Base-by-base conservation (phyloP, 2,888 invertebrate species). In the Drosophila putrida region DNA sequence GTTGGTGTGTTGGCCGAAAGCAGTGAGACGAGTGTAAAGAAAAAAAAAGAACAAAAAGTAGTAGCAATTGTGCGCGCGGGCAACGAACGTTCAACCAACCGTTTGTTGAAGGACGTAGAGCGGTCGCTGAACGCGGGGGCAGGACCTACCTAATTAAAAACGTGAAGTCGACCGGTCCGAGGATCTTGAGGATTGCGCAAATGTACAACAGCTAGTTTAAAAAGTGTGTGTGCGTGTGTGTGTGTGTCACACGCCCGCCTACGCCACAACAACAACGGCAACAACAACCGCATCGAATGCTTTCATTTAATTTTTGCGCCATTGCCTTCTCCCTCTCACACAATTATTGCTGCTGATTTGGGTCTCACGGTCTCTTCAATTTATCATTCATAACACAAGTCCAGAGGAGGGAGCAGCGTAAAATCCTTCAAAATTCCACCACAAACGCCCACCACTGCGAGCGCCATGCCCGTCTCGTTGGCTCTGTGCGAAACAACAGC, bases 401-500 rank as follows among this genome's bases (percentile, higher is more conserved):
- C 20, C 20, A 20, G 20, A 60, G 41, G 27, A 25, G 35, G 43
- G 41, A 35, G 46, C 58, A 15, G 28, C 43, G 8, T 46, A 49
- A 82, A 76, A 80, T 60, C 64, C 61, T 58, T 81, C 91, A 90
- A 90, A 80, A 91, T 90, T 90, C 90, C 91, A 71, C 90, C 91
- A 75, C 90, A 91, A 90, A 88, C 83, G 41, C 88, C 89, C 49
- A 74, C 80, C 31, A 76, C 71, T 36, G 68, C 81, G 46, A 82
- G 77, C 75, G 85, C 80, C 83, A 92, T 92, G 92, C 92, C 92
- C 72, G 90, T 92, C 71, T 92, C 93, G 68, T 88, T 92, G 81
- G 83, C 83, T 71, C 91, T 91, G 64, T 92, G 92, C 82, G 93
- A 93, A 77, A 89, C 91, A 75, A 89, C 91, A 75, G 83, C 90